Evolutionary conservation across 1,140 invertebrate genomes (phyloP), one percentile per base, ranked within the genome.

Genomic region (Apolygus lucorum): DNA sequence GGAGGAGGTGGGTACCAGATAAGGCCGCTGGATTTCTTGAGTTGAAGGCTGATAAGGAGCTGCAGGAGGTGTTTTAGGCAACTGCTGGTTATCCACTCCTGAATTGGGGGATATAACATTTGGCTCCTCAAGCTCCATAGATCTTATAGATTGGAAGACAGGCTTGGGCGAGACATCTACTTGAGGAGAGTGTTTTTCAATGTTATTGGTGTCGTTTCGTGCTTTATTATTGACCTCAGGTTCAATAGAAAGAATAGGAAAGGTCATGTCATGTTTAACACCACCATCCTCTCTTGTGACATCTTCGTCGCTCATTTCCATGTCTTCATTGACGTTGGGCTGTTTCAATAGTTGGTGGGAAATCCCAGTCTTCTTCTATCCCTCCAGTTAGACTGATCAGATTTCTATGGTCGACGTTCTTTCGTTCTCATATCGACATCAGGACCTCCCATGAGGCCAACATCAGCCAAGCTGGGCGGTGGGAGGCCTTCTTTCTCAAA

Each of bases 371-470:
- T 59, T 13, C 13, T 17, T 49, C 34, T 11, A 24, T 22, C 13
- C 54, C 54, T 29, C 89, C 88, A 13, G 89, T 92, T 2, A 92
- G 77, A 73, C 88, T 88, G 74, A 92, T 92, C n/a, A 92, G 77
- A 80, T 92, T 92, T 72, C 90, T 82, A 75, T 92, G 90, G 79
- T 91, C 90, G 22, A 92, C 87, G 78, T 91, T n/a, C 89, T 28
- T 68, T 22, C 1, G 72, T 29, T 25, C 75, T 71, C 63, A 74
- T 68, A 68, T 76, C 76, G n/a, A 69, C 68, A 64, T 72, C 72
- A 24, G 2, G 8, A 62, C 68, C 49, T 25, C 52, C 13, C 22
- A 22, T 52, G 24, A 52, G 34, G 14, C n/a, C n/a, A 28, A 73
- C 84, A 81, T 70, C 88, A 87, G 71, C 87, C 84, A 1, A 86